These are phyloP conservation scores for Discoglossus pictus DNA, from an alignment of 2,797 vertebrate species.

Conservation along the genomic window DNA sequence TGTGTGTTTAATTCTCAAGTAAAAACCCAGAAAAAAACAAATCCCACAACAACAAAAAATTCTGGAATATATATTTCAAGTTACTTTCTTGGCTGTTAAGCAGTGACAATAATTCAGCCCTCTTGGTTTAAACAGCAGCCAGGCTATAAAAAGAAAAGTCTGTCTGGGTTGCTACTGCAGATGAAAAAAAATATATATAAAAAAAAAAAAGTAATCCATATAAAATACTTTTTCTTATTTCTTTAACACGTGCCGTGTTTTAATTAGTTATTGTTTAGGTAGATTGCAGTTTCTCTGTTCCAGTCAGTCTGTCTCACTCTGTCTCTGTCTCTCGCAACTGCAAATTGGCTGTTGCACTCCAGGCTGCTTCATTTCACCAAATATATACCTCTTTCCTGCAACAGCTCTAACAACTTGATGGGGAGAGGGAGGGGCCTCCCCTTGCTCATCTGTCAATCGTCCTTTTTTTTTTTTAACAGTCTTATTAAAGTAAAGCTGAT, in stretches of 20 bases:
- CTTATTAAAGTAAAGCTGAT: slow-evolving; percentile 60
- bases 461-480: slow-evolving; percentile 60
- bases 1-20: neutral
- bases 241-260: neutral
- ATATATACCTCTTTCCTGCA: slow-evolving; percentile 72
- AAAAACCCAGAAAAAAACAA: neutral
- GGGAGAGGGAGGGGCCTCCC: slow-evolving; percentile 66
- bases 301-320: slow-evolving; percentile 25
- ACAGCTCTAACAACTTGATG: slow-evolving; percentile 62
- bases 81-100: slow-evolving; percentile 1
- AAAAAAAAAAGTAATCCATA: slow-evolving; percentile 11
- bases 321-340: slow-evolving; percentile 55
- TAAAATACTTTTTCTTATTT: neutral
- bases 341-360: slow-evolving; percentile 63
- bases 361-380: slow-evolving; percentile 73
- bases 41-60: too few relatives aligned
- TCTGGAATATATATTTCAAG: neutral
- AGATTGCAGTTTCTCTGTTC: slow-evolving; percentile 44
- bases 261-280: slow-evolving; percentile 6
- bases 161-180: too few relatives aligned
- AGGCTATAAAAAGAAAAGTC: neutral
- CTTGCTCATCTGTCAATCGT: slow-evolving; percentile 65
- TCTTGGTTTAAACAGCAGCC: slow-evolving; percentile 1
- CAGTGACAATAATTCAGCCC: neutral
- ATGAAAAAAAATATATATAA: neutral